phyloP scores from a whole-genome alignment of 2,113 vertebrate species.

The Ammodytes marinus region DNA sequence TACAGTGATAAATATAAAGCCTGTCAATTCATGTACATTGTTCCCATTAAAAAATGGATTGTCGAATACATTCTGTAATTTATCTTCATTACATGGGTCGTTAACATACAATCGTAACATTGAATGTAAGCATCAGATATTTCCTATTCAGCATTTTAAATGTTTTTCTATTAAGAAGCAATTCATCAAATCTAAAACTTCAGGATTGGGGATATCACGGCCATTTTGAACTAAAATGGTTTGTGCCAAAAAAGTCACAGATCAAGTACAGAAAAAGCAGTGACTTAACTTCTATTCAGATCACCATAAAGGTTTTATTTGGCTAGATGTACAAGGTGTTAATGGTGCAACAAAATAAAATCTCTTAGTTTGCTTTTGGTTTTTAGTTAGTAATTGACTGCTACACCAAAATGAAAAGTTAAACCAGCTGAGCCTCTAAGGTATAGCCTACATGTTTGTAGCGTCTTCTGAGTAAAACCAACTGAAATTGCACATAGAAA shows the following conservation, averaged over 20 bases:
- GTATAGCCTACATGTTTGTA: slow-evolving; percentile 35
- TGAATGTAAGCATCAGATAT: slow-evolving; percentile 8
- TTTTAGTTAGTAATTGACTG: background rate
- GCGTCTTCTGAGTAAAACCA: slow-evolving; percentile 35
- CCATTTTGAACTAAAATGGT: background rate
- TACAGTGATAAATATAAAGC: slow-evolving; percentile 64
- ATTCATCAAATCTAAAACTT: slow-evolving; percentile 19
- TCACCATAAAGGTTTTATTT: background rate
- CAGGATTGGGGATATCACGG: background rate
- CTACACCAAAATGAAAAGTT: slow-evolving; percentile 22
- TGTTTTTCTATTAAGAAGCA: background rate
- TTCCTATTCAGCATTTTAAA: background rate
- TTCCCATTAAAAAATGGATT: slow-evolving; percentile 62
- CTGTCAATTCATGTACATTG: slow-evolving; percentile 42
- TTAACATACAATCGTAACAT: slow-evolving; percentile 35
- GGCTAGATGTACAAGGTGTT: background rate
- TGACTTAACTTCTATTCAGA: background rate
- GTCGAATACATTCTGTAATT: slow-evolving; percentile 67
- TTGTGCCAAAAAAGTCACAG: background rate
- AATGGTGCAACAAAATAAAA: slow-evolving; percentile 45
- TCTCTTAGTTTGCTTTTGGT: background rate
- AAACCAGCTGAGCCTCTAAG: background rate
- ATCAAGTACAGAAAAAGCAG: background rate
- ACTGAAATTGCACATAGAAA: slow-evolving; percentile 62
- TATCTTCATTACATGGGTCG: slow-evolving; percentile 33